Base-by-base conservation (phyloP, 1,140 invertebrate species). In the Dolichoris vasculosae region DNA sequence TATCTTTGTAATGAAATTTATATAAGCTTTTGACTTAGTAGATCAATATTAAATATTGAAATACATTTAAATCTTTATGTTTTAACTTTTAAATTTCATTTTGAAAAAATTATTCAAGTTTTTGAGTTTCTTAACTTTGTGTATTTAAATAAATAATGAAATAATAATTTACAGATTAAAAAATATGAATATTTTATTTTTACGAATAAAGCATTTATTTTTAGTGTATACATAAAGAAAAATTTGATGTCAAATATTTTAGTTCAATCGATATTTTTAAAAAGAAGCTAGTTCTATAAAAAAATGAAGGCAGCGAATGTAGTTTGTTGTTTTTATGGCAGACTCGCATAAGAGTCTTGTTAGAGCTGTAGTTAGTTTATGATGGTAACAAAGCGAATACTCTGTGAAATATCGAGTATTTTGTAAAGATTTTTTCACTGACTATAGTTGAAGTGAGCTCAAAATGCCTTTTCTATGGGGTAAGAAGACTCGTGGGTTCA, bases 391-490 rank as follows among this genome's bases (percentile, higher is more conserved):
- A 64, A 67, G 30, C 4, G 13, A 35, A 15, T 32, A 30, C 63
- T 35, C 11, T 35, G 15, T 59, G 20, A 30, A 43, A 73, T 26
- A 73, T 23, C 4, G 1, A 4, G 1, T 69, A 46, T 64, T 80
- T 43, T 30, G 9, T 38, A 69, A 13, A 23, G 79, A 67, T 43
- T 20, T n/a, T 81, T 81, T 63, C 59, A 63, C 63, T 63, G 59
- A 40, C 69, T 63, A n/a, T 9, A 30, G 38, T 26, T 32, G 30
- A 32, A 51, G 32, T 71, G 64, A n/a, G 64, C 43, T 46, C 79
- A 30, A 32, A 30, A 32, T 71, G 32, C 20, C 13, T 81, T 81
- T 51, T 80, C 38, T 43, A 17, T 32, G 69, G 3, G 6, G 75
- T n/a, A 30, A 38, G 46, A 32, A n/a, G 32, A 51, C 46, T 46